Evolutionary conservation across 2,797 vertebrate species (phyloP).

Genomic region (Falco rusticolus): DNA sequence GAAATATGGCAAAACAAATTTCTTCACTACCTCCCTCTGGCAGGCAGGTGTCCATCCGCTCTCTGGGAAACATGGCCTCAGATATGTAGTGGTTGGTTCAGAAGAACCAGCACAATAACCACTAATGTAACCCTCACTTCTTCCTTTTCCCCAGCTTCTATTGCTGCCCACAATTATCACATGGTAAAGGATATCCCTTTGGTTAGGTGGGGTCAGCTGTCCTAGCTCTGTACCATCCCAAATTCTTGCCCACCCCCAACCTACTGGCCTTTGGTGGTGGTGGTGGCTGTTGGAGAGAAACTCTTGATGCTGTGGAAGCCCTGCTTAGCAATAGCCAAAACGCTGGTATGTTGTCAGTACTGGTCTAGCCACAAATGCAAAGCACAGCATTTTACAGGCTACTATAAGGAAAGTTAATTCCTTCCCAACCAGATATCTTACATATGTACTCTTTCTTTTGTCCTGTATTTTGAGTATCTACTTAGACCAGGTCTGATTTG

Average conservation of each 20-base stretch:
- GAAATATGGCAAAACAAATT: not conserved
- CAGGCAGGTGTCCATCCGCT: not conserved
- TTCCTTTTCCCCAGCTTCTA: not conserved
- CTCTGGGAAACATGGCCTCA: not conserved
- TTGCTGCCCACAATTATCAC: not conserved
- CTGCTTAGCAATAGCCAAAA: not conserved
- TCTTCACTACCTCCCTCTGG: not conserved
- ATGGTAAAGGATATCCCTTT: not conserved
- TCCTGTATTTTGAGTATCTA: not conserved
- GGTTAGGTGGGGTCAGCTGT: not conserved
- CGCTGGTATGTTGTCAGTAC: not conserved
- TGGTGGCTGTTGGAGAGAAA: not conserved
- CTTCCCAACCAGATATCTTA: not conserved
- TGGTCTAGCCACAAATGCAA: not conserved
- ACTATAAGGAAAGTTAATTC: not conserved
- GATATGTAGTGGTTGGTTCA: fast-evolving
- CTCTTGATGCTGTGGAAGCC: not conserved
- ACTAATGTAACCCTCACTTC: not conserved
- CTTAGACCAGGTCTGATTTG: not conserved
- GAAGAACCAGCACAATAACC: not conserved
- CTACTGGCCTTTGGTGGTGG: not conserved
- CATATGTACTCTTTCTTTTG: not conserved
- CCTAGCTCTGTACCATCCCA: not conserved
- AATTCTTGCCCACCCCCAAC: not conserved
- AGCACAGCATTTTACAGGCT: not conserved